Base-by-base conservation (phyloP, 2,888 invertebrate genomes). In the Stenodera caucasica region DNA sequence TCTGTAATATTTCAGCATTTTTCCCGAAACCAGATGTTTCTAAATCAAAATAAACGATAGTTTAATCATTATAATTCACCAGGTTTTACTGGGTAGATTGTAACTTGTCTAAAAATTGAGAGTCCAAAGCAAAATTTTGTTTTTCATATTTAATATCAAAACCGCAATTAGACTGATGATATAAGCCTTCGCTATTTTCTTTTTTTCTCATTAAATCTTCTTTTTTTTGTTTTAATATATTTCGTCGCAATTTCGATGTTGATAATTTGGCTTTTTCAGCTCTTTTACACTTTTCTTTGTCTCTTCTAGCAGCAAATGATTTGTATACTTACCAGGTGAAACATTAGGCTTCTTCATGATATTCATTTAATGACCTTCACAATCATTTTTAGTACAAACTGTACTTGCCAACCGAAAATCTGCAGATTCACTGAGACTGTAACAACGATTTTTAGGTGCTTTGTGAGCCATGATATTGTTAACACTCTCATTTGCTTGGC, bases 401-500 rank as follows among this genome's bases (percentile, higher is more conserved):
- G 55, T 26, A 49, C 55, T 49, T 1, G 55, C 55, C 45, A 29
- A 57, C n/a, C 57, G 11, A 55, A 14, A 61, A 58, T 61, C 61
- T 11, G 58, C 49, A 11, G 61, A 54, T 49, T 61, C 58, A 29
- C 51, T 52, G 4, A 29, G 9, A 15, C 55, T 55, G 14, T 61
- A 61, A 26, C 55, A 61, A 5, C 26, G 45, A 60, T 56, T 65
- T 58, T 71, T 70, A 21, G 60, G 65, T 35, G 68, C 65, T 66
- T 67, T 67, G 14, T 63, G 56, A 11, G 65, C 62, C 58, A 71
- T 67, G 21, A 69, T 67, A 37, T 55, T 58, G 58, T 69, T 69
- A 15, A 70, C 55, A 50, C 55, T 60, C 64, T 70, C 70, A 55
- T 69, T 70, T 35, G 57, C 60, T 35, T 35, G 35, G 14, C 35